Evolutionary conservation across 2,797 vertebrate genomes (phyloP).

Genomic region (Microctenopoma stevenorrisi): DNA sequence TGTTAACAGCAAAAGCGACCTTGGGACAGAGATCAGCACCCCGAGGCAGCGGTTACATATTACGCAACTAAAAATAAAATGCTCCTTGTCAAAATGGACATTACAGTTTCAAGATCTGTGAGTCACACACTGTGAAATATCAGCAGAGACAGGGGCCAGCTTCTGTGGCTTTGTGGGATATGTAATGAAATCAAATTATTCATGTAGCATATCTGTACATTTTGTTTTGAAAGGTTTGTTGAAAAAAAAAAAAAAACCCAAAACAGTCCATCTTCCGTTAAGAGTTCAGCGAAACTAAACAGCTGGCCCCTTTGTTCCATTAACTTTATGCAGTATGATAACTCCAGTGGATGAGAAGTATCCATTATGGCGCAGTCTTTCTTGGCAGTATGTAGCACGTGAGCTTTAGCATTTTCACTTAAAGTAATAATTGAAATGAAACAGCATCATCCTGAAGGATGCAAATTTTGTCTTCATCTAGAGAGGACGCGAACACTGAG

Average conservation of each 20-base stretch:
- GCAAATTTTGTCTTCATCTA: conserved; percentile 10
- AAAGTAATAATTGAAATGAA: conserved; percentile 28
- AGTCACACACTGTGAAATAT: conserved; percentile 57
- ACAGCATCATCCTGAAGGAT: conserved; percentile 28
- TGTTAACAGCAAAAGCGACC: conserved; percentile 58
- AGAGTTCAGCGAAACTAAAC: conserved; percentile 16
- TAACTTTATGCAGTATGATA: conserved; percentile 18
- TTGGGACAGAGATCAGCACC: conserved; percentile 61
- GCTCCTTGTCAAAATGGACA: conserved; percentile 56
- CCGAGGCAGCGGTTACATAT: conserved; percentile 48
- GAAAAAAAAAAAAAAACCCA: background rate
- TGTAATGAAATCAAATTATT: conserved; percentile 37
- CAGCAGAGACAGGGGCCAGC: conserved; percentile 23
- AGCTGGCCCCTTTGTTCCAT: conserved; percentile 17
- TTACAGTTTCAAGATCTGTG: conserved; percentile 48
- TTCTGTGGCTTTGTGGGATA: conserved; percentile 51
- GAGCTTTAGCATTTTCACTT: conserved; percentile 26
- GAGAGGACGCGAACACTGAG: conserved; percentile 39
- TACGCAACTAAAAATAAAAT: conserved; percentile 66
- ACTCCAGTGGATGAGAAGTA: conserved; percentile 37
- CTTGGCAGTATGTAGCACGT: conserved; percentile 39
- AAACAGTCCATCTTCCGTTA: conserved; percentile 6
- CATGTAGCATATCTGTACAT: conserved; percentile 18
- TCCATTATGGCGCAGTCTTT: conserved; percentile 39
- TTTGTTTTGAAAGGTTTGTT: conserved; percentile 9